These are phyloP conservation scores for Saccopteryx leptura DNA, from an alignment of 2,113 vertebrate genomes.

Conservation along the genomic window DNA sequence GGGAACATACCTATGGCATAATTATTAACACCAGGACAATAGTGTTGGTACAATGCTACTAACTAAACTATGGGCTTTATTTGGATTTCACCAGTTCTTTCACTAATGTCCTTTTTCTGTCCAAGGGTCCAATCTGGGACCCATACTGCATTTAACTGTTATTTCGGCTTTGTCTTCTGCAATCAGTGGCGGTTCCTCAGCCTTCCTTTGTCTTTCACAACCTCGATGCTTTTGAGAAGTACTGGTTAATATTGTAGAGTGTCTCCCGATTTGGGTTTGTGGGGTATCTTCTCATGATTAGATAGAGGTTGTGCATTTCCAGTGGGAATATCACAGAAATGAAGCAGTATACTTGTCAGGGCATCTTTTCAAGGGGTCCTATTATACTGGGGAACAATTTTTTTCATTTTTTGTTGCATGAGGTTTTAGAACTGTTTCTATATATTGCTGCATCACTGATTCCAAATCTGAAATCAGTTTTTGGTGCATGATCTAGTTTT, in stretches of 20 bases:
- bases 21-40: slow-evolving; percentile 1
- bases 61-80: not conserved
- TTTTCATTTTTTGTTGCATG: no score
- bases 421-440: no score
- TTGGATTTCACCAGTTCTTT: not conserved
- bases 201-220: not conserved
- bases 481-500: no score
- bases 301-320: not conserved
- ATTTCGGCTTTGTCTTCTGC: not conserved
- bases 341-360: not conserved
- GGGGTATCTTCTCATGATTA: not conserved
- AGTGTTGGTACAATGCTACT: not conserved
- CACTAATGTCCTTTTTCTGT: not conserved
- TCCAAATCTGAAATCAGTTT: no score
- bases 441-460: no score
- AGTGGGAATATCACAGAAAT: slow-evolving; percentile 23
- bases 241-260: not conserved
- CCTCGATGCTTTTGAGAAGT: not conserved
- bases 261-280: not conserved
- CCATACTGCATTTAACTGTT: not conserved
- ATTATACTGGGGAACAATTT: not conserved
- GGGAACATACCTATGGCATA: not conserved
- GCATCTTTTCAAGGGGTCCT: not conserved
- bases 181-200: not conserved
- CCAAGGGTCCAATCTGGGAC: not conserved